Evolutionary conservation across 2,113 vertebrate genomes (phyloP), one percentile per base, ranked within the genome.

Genomic region (Heterocephalus glaber): DNA sequence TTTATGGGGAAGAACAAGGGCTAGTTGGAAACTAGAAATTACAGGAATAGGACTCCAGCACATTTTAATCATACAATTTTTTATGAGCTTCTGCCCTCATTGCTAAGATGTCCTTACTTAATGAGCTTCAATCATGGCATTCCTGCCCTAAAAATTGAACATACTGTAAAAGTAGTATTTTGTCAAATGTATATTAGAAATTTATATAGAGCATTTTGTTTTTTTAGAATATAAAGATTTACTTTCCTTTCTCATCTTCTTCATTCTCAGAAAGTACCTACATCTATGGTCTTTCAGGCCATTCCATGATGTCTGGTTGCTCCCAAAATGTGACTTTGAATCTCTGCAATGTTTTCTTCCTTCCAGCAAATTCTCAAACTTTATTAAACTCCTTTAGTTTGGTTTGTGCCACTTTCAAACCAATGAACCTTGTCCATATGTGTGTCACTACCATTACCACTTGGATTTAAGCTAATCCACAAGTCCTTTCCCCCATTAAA

Each of bases 21-120:
- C 60, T 90, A 72, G 5, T 94, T 88, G 91, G 41, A 76, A 85
- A 88, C n/a, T 66, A 82, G 28, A 84, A 87, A 58, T 92, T 33
- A 56, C 0, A 20, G 38, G 41, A 92, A 5, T 81, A 63, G 76
- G 60, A n/a, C 26, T 70, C 33, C 22, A 72, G 35, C 11, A 49
- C 28, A 47, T 94, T 92, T 44, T 91, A 89, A 86, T 38, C 20
- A 16, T 19, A 60, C 30, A 35, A 24, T 24, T 83, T 90, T 66
- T 88, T 88, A 56, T 58, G 49, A 54, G 12, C 28, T 79, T 95
- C 65, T 91, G 22, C 2, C 65, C 47, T n/a, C 54, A 24, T 47
- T 54, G 33, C 22, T 79, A 65, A 94, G 54, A 16, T 11, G 3
- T 66, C n/a, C 87, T 83, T 20, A 44, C 1, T 4, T 7, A 3